Base-by-base conservation (phyloP, 1,140 invertebrate species). In the Bombus picipes region DNA sequence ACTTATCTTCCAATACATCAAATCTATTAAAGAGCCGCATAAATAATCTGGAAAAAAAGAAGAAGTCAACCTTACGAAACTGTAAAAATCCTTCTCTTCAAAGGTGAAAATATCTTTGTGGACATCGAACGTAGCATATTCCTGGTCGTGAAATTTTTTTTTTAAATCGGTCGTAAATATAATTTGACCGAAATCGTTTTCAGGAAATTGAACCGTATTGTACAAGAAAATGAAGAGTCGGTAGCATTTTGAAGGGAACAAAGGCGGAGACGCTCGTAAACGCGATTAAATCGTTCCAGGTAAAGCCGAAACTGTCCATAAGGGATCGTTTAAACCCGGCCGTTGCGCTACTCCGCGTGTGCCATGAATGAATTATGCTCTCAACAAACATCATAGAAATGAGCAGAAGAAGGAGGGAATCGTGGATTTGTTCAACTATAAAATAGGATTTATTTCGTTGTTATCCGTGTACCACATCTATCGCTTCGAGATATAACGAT, bases 401-500 rank as follows among this genome's bases (percentile, higher is more conserved):
- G 70, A 8, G 22, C 9, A n/a, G 53, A 25, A 57, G 43, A 34
- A 37, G 71, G 15, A 66, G 65, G 2, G 57, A 75, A 75, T 62
- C 41, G 62, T 76, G 73, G 43, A 68, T 76, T 83, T 75, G 65
- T 76, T 68, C 41, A 76, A 53, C 72, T 76, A 76, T 83, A 83
- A 83, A 83, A 83, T 83, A 12, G 72, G 43, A 83, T 76, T 83
- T 83, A 76, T 76, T 53, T 25, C 32, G 13, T 8, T 32, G 32
- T 53, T 83, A 83, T 83, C 72, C 34, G 22, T 15, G 72, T 76
- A 68, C 59, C 72, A 66, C 72, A 83, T 83, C 81, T 76, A 83
- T 83, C 72, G 81, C 43, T 53, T 83, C 72, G 59, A 83, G 81
- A 83, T 83, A 83, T 53, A 65, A 62, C 71, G 72, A 83, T 81